These are phyloP conservation scores for Stichodactyla mertensii DNA, from an alignment of 64 coral and sea anemone genomes.

Conservation along the genomic window DNA sequence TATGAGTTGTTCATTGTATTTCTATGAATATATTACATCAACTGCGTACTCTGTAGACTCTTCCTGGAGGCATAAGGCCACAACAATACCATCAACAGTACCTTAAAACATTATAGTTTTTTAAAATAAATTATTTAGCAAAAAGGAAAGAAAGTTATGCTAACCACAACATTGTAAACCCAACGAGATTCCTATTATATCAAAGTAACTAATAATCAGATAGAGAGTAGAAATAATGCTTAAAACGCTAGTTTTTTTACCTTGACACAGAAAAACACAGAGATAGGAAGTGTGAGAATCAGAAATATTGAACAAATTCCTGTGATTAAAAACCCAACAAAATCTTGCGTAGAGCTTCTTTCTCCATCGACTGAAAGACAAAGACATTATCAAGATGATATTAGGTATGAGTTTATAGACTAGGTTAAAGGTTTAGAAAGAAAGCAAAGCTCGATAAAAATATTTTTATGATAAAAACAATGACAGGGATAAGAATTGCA, in stretches of 20 bases:
- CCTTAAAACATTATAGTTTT: no score
- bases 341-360: slow-evolving; percentile 24
- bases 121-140: no score
- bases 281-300: slow-evolving; percentile 73
- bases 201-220: no score
- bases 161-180: no score
- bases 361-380: slow-evolving; percentile 17
- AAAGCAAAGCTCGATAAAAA: not conserved
- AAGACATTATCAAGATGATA: not conserved
- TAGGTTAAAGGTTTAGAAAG: not conserved
- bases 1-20: no score
- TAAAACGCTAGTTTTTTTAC: slow-evolving; percentile 11
- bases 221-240: no score
- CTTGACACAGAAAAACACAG: slow-evolving; percentile 92
- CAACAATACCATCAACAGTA: no score
- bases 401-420: not conserved
- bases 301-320: slow-evolving; percentile 48
- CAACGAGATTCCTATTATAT: no score
- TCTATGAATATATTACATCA: no score
- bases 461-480: not conserved
- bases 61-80: no score
- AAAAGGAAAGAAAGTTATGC: no score
- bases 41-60: no score
- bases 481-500: not conserved
- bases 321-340: slow-evolving; percentile 48